Evolutionary conservation across 2,797 vertebrate genomes (phyloP).

Genomic region (Brachymystax lenok): DNA sequence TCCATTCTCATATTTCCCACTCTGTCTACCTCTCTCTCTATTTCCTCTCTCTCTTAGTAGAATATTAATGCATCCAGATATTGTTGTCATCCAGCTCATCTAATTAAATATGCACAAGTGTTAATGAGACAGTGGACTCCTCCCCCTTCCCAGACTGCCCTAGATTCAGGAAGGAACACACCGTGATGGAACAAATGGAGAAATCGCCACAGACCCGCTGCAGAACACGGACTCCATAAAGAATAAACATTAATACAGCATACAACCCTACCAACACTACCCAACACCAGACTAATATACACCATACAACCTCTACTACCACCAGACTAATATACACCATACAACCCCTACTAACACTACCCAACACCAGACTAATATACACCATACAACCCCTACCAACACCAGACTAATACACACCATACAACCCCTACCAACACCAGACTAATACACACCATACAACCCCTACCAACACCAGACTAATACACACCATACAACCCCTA

Average conservation of each 20-base stretch:
- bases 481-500: no score
- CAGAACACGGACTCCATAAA: not conserved
- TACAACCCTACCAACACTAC: no score
- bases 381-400: not conserved
- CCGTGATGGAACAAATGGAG: slow-evolving; percentile 26
- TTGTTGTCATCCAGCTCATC: slow-evolving; percentile 29
- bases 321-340: no score
- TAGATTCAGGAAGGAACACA: slow-evolving; percentile 5
- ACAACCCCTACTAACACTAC: no score
- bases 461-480: no score
- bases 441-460: not conserved
- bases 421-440: not conserved
- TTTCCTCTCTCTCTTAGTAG: not conserved
- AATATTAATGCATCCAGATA: slow-evolving; percentile 21
- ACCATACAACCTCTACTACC: no score
- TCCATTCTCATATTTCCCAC: no score
- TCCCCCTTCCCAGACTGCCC: slow-evolving; percentile 5
- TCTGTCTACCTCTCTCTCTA: not conserved
- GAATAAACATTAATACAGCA: no score
- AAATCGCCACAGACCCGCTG: slow-evolving; percentile 13
- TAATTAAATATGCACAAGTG: slow-evolving; percentile 43
- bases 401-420: not conserved
- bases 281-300: no score
- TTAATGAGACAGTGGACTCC: slow-evolving; percentile 35
- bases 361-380: not conserved